These are phyloP conservation scores for Drosophila pallidifrons DNA, from an alignment of 1,140 invertebrate species.

Conservation along the genomic window DNA sequence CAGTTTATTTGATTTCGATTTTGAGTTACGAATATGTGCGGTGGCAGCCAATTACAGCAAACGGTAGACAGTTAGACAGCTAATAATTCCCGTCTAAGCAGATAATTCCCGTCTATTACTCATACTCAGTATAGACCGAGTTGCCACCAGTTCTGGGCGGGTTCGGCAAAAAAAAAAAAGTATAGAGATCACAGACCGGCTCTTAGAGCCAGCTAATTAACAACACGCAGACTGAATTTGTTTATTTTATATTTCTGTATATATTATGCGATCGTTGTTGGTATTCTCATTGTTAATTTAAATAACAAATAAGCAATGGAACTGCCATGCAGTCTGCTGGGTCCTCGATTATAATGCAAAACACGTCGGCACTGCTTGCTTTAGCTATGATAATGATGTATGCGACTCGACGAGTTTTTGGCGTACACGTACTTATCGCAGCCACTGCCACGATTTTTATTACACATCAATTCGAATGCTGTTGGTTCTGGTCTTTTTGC, in stretches of 20 bases:
- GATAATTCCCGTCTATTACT: conserved; percentile 32
- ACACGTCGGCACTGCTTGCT: conserved; percentile 41
- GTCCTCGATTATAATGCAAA: conserved; percentile 61
- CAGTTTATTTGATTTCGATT: conserved; percentile 29
- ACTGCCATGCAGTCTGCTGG: conserved; percentile 69
- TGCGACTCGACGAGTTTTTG: conserved; percentile 11
- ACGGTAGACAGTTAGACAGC: conserved; percentile 52
- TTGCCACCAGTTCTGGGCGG: background rate
- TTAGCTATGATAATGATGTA: conserved; percentile 55
- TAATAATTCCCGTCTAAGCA: conserved; percentile 15
- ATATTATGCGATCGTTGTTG: conserved; percentile 19
- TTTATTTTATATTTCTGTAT: conserved; percentile 9
- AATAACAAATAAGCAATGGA: conserved; percentile 69
- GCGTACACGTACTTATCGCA: conserved; percentile 26
- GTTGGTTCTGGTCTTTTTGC: conserved; percentile 57
- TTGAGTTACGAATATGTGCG: conserved; percentile 22
- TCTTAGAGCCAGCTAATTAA: conserved; percentile 48
- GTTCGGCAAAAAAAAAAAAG: background rate
- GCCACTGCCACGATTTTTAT: conserved; percentile 46
- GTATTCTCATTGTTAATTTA: conserved; percentile 49
- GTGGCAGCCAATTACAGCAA: conserved; percentile 36
- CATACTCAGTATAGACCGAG: conserved; percentile 16
- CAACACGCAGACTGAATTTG: conserved; percentile 32
- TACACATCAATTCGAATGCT: conserved; percentile 47
- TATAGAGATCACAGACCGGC: conserved; percentile 11